Evolutionary conservation across 2,888 invertebrate species (phyloP), one percentile per base, ranked within the genome.

Genomic region (Cylloceria caligata): DNA sequence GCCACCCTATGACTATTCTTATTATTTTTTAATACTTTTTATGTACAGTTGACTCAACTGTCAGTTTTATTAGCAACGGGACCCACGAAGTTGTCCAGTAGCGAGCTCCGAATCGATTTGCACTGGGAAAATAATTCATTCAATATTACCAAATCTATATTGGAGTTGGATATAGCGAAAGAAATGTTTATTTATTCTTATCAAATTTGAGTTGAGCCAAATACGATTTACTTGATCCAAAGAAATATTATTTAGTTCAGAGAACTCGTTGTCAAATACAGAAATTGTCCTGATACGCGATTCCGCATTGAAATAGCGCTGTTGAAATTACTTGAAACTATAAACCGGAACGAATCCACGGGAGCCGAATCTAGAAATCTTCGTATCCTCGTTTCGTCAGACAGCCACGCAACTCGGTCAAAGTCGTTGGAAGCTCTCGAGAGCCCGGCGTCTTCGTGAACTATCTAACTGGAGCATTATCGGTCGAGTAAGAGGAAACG

Each of bases 361-460:
- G n/a, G 27, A n/a, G 55, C 13, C 55, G 7, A 9, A 55, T 11
- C 3, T 55, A 27, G n/a, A 0, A n/a, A 30, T n/a, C 30, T 57
- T 57, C n/a, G 16, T 11, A 27, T 30, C 34, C 36, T 16, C 34
- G 60, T 36, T 60, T 60, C 16, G 34, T 6, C 36, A 11, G 34
- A 19, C 60, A 36, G n/a, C 19, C 7, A 19, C 19, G 3, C 30
- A 60, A 60, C 60, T 36, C 60, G 34, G 60, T 60, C 60, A 60
- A 36, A 60, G 19, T 60, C 60, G 60, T 60, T 34, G 60, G 9
- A 60, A 36, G 60, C 16, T 34, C 19, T 19, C 34, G 34, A 34
- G 19, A 16, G 36, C 16, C 19, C 6, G 5, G 2, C 7, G 7
- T 19, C 19, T 16, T 16, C 13, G n/a, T 16, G 19, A 34, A 60